These are phyloP conservation scores for Athalia circularis DNA, from an alignment of 2,888 invertebrate species.

Conservation along the genomic window DNA sequence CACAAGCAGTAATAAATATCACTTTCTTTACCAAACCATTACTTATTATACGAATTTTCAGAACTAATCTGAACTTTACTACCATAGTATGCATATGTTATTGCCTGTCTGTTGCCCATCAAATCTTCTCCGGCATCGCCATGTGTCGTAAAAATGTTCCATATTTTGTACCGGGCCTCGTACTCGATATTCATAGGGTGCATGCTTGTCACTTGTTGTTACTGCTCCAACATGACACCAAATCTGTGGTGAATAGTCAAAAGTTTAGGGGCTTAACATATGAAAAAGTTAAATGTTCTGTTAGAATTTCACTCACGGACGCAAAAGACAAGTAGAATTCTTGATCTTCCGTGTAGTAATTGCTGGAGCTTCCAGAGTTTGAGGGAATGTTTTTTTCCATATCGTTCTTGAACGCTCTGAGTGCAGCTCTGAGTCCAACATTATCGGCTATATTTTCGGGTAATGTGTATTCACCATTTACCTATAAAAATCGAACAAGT, in stretches of 20 bases:
- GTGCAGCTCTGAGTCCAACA: conserved; percentile 38
- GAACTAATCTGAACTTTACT: neutral
- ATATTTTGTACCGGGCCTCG: conserved; percentile 30
- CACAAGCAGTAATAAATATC: neutral
- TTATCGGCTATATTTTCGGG: conserved; percentile 30
- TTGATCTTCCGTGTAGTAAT: conserved; percentile 15
- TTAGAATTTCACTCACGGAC: neutral
- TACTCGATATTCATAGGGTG: conserved; percentile 33
- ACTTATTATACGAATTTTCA: neutral
- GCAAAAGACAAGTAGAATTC: conserved; percentile 32
- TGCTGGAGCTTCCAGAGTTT: neutral
- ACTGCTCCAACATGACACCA: conserved; percentile 25
- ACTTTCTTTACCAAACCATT: neutral
- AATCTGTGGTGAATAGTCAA: conserved; percentile 10
- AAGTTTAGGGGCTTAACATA: neutral
- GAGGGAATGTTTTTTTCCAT: neutral
- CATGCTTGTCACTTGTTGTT: conserved; percentile 16
- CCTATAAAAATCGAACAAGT: conserved; percentile 8
- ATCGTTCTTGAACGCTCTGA: conserved; percentile 18
- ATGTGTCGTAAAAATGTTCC: conserved; percentile 18
- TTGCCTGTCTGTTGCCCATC: neutral
- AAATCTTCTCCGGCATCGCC: neutral
- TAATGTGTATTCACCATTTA: conserved; percentile 26
- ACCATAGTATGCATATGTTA: conserved; percentile 32
- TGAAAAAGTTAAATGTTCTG: too few species aligned